Percentiles rank a stretch among this genome's conserved stretches.
Evolutionary conservation across 2,113 vertebrate species (phyloP).

Genomic region (Chloebia gouldiae): DNA sequence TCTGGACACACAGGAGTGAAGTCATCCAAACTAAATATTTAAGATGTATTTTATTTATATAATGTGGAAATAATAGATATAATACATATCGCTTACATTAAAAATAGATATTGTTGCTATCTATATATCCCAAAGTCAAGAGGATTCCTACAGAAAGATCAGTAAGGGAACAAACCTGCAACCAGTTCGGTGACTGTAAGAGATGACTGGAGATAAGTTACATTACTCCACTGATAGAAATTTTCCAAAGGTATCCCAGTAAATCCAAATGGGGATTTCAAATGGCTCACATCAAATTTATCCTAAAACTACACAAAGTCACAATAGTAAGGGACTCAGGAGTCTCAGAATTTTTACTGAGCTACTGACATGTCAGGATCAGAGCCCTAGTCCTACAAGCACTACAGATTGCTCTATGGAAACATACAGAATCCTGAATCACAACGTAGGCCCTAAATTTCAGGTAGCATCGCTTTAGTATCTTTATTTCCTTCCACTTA

Average conservation of each 20-base stretch:
- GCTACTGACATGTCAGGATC: not conserved
- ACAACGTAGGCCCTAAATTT: not conserved
- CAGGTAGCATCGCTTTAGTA: not conserved
- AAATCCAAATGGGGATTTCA: not conserved
- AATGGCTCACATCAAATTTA: not conserved
- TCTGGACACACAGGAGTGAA: not conserved
- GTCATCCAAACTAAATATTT: not conserved
- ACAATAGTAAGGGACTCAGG: not conserved
- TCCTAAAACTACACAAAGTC: not conserved
- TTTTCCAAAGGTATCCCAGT: not conserved
- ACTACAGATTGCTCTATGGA: not conserved
- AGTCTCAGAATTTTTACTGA: not conserved
- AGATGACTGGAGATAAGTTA: not conserved
- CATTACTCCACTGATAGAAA: not conserved
- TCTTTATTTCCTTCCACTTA: not conserved
- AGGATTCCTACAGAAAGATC: not conserved
- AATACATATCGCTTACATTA: not conserved
- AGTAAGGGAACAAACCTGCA: not conserved
- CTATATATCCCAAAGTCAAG: not conserved
- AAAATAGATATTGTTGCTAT: not conserved
- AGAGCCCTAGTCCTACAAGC: not conserved
- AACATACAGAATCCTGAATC: not conserved
- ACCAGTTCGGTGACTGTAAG: not conserved
- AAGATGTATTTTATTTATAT: not conserved
- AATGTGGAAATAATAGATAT: too few species aligned